phyloP scores from a whole-genome alignment of 2,797 vertebrate species.

The Cephalopachus bancanus region DNA sequence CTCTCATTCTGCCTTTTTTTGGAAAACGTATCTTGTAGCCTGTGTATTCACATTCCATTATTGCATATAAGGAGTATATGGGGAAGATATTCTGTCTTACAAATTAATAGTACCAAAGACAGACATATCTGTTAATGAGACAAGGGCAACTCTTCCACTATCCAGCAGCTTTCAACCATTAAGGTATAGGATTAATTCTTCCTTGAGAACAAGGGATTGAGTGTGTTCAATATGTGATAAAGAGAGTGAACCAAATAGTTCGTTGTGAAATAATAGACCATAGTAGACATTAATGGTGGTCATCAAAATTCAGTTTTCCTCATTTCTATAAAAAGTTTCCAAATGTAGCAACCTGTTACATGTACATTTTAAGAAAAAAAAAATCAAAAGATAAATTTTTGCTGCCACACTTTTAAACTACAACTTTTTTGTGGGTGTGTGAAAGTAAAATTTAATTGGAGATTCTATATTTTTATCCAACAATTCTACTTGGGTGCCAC shows the following conservation, averaged over 20 bases:
- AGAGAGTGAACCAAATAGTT: not conserved
- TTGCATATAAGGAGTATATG: not conserved
- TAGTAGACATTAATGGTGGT: not conserved
- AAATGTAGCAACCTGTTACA: not conserved
- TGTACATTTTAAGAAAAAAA: conserved; percentile 3
- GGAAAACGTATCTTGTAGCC: not conserved
- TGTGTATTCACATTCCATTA: not conserved
- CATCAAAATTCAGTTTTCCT: not conserved
- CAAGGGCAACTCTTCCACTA: not conserved
- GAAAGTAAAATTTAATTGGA: not conserved
- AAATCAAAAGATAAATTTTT: not conserved
- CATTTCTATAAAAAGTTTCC: not conserved
- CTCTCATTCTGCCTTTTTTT: not conserved
- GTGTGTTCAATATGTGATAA: not conserved
- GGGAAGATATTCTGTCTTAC: not conserved
- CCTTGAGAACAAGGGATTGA: not conserved
- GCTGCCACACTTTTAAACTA: not conserved
- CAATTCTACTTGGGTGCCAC: not conserved
- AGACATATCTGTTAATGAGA: not conserved
- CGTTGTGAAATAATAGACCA: not conserved
- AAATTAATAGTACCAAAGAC: not conserved
- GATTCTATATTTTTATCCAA: not conserved
- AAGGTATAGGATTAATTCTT: not conserved
- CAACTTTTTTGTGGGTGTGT: not conserved
- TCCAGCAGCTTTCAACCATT: not conserved